Conservation (phyloP, 2,113 vertebrate genomes). For the Glaucidium brasilianum region DNA sequence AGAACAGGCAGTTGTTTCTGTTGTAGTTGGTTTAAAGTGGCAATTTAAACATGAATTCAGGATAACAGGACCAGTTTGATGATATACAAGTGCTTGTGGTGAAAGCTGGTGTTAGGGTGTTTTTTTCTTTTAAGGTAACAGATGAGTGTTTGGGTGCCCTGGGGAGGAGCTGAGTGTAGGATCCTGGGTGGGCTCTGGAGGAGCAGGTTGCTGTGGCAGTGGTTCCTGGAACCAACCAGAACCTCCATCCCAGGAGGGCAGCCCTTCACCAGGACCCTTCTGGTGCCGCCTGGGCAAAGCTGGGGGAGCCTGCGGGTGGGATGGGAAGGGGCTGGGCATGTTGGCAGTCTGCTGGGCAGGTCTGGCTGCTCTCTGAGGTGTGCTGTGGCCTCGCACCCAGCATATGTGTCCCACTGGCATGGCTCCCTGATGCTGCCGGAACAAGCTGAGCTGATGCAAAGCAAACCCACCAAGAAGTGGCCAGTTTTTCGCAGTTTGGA, state of each 20-base stretch:
- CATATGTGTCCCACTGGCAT: fast-evolving
- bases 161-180: background rate
- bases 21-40: background rate
- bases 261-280: background rate
- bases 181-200: background rate
- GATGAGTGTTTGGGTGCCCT: background rate
- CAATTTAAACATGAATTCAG: background rate
- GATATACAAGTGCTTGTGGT: background rate
- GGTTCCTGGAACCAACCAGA: background rate
- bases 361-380: background rate
- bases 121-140: background rate
- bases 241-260: background rate
- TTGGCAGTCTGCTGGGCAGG: background rate
- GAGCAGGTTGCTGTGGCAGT: background rate
- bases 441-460: background rate
- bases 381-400: background rate
- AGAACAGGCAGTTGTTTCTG: background rate
- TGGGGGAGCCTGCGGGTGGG: background rate
- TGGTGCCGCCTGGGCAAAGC: fast-evolving
- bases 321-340: background rate
- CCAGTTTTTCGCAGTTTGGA: fast-evolving
- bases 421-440: background rate
- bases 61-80: background rate
- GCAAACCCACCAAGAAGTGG: background rate
- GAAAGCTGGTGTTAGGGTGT: background rate